These are phyloP conservation scores for Pterocles gutturalis DNA, from an alignment of 2,113 vertebrate species.

Conservation along the genomic window DNA sequence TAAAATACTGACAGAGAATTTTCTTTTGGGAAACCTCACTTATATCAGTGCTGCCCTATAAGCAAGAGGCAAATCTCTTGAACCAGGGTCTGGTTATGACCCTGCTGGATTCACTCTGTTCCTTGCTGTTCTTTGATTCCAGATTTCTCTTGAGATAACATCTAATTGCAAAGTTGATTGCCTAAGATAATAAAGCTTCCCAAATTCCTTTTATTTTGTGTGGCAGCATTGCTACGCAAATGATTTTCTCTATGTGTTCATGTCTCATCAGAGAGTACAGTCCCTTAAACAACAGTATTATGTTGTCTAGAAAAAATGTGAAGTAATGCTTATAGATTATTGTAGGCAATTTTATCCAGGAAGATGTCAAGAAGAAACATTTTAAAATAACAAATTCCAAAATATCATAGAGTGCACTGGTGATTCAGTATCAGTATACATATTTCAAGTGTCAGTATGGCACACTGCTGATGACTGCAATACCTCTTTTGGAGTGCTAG, in stretches of 20 bases:
- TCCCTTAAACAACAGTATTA: not conserved
- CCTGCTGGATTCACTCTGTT: not conserved
- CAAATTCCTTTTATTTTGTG: not conserved
- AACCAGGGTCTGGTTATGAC: not conserved
- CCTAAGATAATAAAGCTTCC: not conserved
- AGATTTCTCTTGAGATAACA: not conserved
- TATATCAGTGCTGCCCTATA: not conserved
- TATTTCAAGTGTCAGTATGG: not conserved
- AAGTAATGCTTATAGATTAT: not conserved
- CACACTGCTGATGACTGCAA: not conserved
- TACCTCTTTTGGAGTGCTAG: not conserved
- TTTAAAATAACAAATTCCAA: not conserved
- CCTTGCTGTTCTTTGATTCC: not conserved
- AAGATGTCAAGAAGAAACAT: not conserved
- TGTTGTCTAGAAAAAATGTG: not conserved
- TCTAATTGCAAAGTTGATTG: not conserved
- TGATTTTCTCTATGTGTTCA: not conserved
- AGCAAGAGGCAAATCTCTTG: not conserved
- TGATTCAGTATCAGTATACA: not conserved
- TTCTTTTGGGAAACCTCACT: not conserved
- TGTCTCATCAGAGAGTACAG: not conserved
- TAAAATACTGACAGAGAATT: not conserved
- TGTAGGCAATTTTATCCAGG: not conserved
- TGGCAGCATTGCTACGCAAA: not conserved
- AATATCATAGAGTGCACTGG: not conserved